These are phyloP conservation scores for Zapus hudsonius DNA, from an alignment of 2,113 vertebrate species.

Conservation along the genomic window DNA sequence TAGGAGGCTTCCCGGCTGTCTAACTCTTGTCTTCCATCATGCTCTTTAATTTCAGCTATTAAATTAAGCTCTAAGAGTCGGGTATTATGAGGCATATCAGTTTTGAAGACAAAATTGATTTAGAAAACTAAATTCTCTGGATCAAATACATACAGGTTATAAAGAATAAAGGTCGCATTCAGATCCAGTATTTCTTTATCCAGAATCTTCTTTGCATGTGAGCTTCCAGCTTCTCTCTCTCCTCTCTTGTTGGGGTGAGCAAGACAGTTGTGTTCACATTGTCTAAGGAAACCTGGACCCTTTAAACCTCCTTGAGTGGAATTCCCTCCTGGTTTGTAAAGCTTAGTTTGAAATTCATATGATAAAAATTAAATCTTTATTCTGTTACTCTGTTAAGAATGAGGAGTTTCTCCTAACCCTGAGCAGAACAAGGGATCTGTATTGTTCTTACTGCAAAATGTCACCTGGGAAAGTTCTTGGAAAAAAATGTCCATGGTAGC, in stretches of 20 bases:
- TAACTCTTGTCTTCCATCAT: not conserved
- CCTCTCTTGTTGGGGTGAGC: not conserved
- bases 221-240: not conserved
- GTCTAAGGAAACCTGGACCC: no score
- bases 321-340: no score
- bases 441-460: not conserved
- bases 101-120: not conserved
- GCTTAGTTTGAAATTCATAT: not conserved
- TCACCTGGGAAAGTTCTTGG: not conserved
- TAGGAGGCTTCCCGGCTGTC: not conserved
- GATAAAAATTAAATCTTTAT: not conserved
- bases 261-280: not conserved
- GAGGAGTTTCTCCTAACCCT: not conserved
- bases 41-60: not conserved
- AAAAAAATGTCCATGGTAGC: accelerated
- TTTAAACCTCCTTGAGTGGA: no score
- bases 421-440: not conserved
- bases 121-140: not conserved
- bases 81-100: not conserved
- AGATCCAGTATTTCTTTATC: not conserved
- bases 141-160: not conserved
- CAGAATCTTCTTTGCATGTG: not conserved
- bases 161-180: not conserved
- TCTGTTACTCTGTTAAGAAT: not conserved
- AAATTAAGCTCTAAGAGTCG: not conserved